Percentiles rank a stretch among this genome's conserved stretches.
phyloP scores from a whole-genome alignment of 92 coral and sea anemone genomes.

The Meandrina meandrites region DNA sequence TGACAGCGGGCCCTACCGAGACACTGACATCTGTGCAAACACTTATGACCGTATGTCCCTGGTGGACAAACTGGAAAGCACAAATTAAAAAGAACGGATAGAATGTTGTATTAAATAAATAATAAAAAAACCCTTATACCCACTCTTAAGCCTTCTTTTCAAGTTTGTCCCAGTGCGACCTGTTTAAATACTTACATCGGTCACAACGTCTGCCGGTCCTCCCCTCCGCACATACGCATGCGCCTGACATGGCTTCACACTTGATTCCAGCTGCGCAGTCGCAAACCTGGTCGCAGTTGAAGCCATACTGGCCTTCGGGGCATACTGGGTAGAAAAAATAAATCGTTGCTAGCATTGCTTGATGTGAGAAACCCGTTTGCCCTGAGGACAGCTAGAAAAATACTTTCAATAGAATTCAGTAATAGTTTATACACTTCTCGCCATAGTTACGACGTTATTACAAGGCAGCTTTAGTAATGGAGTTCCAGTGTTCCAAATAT shows the following conservation, averaged over 20 bases:
- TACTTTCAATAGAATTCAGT: background rate
- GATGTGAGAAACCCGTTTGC: background rate
- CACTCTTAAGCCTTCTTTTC: background rate
- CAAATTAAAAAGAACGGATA: background rate
- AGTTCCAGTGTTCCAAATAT: too few species aligned
- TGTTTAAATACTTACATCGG: conserved; percentile 37
- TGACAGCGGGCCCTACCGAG: conserved; percentile 55
- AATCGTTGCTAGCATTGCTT: background rate
- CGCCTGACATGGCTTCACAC: conserved; percentile 71
- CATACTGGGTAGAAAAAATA: conserved; percentile 56
- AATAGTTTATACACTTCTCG: too few species aligned
- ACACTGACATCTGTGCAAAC: conserved; percentile 23
- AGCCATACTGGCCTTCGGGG: conserved; percentile 79
- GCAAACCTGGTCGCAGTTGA: conserved; percentile 64
- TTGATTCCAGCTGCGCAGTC: conserved; percentile 64
- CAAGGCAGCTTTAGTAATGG: too few species aligned
- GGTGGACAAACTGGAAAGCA: conserved; percentile 36
- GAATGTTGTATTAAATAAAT: background rate
- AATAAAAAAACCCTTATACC: too few species aligned
- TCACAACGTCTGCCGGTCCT: conserved; percentile 67
- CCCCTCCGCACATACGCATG: conserved; percentile 63
- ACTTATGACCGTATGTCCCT: conserved; percentile 46
- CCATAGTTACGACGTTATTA: too few species aligned
- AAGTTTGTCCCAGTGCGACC: background rate
- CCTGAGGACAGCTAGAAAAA: background rate